Evolutionary conservation across 2,113 vertebrate species (phyloP).

Genomic region (Dipodomys spectabilis): DNA sequence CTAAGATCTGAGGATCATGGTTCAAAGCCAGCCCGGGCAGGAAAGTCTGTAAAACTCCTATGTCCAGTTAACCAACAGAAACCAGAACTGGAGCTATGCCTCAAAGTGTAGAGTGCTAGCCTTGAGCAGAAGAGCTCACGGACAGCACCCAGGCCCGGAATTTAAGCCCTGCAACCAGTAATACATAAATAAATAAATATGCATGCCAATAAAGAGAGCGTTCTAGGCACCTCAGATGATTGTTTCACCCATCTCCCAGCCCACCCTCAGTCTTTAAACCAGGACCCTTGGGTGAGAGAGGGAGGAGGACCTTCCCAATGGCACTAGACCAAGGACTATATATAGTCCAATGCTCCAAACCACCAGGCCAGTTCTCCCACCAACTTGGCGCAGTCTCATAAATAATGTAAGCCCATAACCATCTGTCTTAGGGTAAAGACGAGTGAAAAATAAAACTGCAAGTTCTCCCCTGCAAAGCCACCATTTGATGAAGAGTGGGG

Average conservation of each 20-base stretch:
- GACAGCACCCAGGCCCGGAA: too few relatives aligned
- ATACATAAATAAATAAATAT: too few relatives aligned
- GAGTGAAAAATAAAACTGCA: constrained; percentile 26
- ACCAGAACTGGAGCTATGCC: too few relatives aligned
- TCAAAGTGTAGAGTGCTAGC: too few relatives aligned
- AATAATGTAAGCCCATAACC: constrained; percentile 59
- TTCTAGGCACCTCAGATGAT: background rate
- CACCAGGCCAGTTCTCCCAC: background rate
- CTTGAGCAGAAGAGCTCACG: too few relatives aligned
- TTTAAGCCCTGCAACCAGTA: too few relatives aligned
- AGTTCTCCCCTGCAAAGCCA: constrained; percentile 30
- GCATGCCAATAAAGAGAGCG: too few relatives aligned
- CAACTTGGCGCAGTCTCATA: constrained; percentile 25
- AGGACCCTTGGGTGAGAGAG: background rate
- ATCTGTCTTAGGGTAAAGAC: constrained; percentile 51
- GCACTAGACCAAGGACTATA: background rate
- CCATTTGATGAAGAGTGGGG: constrained; percentile 20
- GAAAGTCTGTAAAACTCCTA: too few relatives aligned
- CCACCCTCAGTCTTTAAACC: background rate
- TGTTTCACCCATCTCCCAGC: background rate
- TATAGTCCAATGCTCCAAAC: background rate
- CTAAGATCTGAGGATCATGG: too few relatives aligned
- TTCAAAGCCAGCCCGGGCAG: too few relatives aligned
- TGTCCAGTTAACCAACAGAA: too few relatives aligned
- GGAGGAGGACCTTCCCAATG: background rate